Conservation (phyloP, 2,113 vertebrate species). For the Agapornis roseicollis region DNA sequence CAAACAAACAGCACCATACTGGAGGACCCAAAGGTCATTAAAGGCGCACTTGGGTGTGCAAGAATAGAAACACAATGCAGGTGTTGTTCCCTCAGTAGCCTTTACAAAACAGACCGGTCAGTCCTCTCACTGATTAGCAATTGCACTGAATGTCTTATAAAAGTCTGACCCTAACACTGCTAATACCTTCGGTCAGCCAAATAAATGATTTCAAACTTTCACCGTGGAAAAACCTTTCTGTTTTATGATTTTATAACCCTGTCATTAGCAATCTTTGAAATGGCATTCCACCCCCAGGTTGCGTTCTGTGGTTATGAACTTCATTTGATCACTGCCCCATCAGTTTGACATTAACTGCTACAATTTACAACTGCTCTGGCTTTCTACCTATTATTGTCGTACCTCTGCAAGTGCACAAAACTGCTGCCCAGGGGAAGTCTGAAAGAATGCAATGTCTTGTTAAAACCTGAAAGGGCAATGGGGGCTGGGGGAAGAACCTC, state of each 20-base stretch:
- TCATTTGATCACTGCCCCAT: constrained; percentile 72
- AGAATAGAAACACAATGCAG: constrained; percentile 32
- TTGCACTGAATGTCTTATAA: constrained; percentile 18
- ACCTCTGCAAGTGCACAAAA: constrained; percentile 59
- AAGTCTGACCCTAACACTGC: constrained; percentile 31
- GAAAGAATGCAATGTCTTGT: constrained; percentile 80
- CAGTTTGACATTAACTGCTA: constrained; percentile 71
- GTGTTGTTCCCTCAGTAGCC: neutral
- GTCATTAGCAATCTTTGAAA: constrained; percentile 69
- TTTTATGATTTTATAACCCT: constrained; percentile 75
- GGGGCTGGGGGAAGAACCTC: constrained; percentile 19
- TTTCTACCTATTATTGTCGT: constrained; percentile 60
- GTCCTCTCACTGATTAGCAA: neutral
- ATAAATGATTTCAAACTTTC: constrained; percentile 60
- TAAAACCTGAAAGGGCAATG: constrained; percentile 77
- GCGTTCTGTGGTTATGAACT: constrained; percentile 71
- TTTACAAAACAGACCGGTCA: neutral
- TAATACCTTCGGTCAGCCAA: constrained; percentile 34
- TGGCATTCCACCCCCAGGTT: constrained; percentile 73
- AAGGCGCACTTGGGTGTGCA: neutral
- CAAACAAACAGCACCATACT: constrained; percentile 9
- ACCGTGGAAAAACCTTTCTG: constrained; percentile 28
- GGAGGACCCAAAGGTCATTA: neutral
- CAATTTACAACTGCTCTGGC: constrained; percentile 68
- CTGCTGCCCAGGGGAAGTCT: constrained; percentile 77